A percentile compares a stretch with the other conserved stretches of the same genome.
Conservation (phyloP, 2,113 vertebrate genomes). For the Zosterops japonicus region DNA sequence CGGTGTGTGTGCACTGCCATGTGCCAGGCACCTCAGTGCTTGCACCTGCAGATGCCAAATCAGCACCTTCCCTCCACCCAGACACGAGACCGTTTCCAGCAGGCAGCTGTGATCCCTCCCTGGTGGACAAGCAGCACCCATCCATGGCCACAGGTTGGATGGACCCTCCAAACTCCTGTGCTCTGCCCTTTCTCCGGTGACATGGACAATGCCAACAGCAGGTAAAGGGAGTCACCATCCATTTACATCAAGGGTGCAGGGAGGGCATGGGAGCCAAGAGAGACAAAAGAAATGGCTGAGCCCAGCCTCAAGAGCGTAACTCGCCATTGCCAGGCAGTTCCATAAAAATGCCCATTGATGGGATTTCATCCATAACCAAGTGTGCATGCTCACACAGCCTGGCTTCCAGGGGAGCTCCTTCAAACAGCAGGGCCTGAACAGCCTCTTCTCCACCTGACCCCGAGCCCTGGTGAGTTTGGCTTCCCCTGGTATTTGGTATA, state of each 20-base stretch:
- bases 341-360: constrained; percentile 17
- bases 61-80: background rate
- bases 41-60: background rate
- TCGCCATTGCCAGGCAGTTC: background rate
- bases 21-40: fast-evolving
- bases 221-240: background rate
- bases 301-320: background rate
- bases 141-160: background rate
- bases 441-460: background rate
- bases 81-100: background rate
- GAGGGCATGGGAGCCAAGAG: background rate
- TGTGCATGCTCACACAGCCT: fast-evolving
- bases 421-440: background rate
- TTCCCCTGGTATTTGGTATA: background rate
- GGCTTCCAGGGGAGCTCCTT: background rate
- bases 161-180: background rate
- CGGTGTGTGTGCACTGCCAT: fast-evolving
- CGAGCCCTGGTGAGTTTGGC: fast-evolving
- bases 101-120: background rate
- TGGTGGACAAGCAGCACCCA: fast-evolving
- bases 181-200: fast-evolving
- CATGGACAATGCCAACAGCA: background rate
- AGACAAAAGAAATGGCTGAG: constrained; percentile 25
- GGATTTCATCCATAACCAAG: constrained; percentile 44
- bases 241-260: background rate